phyloP scores from a whole-genome alignment of 2,888 invertebrate genomes.

The Parnassius apollo region DNA sequence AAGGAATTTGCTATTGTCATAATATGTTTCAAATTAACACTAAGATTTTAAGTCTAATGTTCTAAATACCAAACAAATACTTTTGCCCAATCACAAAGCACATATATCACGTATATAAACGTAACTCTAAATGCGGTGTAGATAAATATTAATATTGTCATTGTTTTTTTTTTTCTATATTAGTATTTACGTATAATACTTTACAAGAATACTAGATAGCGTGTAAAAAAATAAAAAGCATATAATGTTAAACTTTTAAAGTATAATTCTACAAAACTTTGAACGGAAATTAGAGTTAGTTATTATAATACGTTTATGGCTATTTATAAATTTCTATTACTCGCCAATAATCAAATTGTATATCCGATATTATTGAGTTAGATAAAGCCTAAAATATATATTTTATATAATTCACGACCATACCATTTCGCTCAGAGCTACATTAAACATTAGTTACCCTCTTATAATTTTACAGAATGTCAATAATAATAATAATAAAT shows the following conservation, averaged over 20 bases:
- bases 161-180: slow-evolving; percentile 68
- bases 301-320: slow-evolving; percentile 9
- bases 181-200: slow-evolving; percentile 68
- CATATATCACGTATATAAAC: slow-evolving; percentile 67
- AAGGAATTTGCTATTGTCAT: slow-evolving; percentile 32
- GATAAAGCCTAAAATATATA: slow-evolving; percentile 11
- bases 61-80: slow-evolving; percentile 55
- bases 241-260: slow-evolving; percentile 45
- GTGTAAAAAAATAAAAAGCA: slow-evolving; percentile 55
- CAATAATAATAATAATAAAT: slow-evolving; percentile 14
- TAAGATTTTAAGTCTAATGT: slow-evolving; percentile 50
- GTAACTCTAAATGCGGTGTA: slow-evolving; percentile 70
- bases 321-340: slow-evolving; percentile 14
- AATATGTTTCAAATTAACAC: slow-evolving; percentile 46
- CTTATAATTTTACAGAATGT: slow-evolving; percentile 17
- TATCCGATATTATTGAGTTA: slow-evolving; percentile 22
- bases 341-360: slow-evolving; percentile 23
- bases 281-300: slow-evolving; percentile 37
- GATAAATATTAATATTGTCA: slow-evolving; percentile 79
- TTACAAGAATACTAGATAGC: slow-evolving; percentile 67
- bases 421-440: slow-evolving; percentile 24
- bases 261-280: slow-evolving; percentile 42
- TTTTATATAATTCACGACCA: slow-evolving; percentile 14
- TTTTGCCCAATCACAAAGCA: slow-evolving; percentile 62
- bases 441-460: slow-evolving; percentile 25